Percentiles rank a stretch among this genome's conserved stretches.
phyloP scores from a whole-genome alignment of 2,888 invertebrate species.

The Trichopria drosophilae region DNA sequence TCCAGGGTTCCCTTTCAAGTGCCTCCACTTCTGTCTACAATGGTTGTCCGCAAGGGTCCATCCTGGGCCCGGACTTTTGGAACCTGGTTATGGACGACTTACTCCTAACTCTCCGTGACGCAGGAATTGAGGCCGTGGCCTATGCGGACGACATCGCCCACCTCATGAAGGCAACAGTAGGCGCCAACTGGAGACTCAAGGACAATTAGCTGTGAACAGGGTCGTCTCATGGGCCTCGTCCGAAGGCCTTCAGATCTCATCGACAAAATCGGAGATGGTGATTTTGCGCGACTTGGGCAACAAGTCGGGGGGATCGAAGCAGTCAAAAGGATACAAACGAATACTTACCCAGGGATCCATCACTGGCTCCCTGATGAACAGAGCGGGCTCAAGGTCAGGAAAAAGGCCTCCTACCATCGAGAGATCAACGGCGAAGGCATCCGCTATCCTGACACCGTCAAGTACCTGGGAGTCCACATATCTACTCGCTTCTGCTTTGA shows the following conservation, averaged over 20 bases:
- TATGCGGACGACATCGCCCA: not conserved
- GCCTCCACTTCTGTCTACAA: not conserved
- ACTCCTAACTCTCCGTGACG: not conserved
- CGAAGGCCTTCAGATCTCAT: constrained; percentile 18
- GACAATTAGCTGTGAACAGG: not conserved
- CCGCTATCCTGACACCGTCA: too few species aligned
- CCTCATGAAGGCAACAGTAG: not conserved
- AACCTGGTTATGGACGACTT: too few species aligned
- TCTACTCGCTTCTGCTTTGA: too few species aligned
- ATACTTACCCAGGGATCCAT: too few species aligned
- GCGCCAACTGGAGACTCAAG: constrained; percentile 5
- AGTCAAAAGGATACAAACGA: too few species aligned
- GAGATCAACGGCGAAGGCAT: too few species aligned
- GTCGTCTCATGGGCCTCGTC: not conserved
- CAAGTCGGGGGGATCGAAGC: too few species aligned
- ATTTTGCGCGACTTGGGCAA: constrained; percentile 6
- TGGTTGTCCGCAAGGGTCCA: constrained; percentile 2
- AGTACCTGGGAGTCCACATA: too few species aligned
- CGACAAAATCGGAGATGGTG: constrained; percentile 17
- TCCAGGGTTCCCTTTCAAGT: too few species aligned
- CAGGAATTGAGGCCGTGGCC: not conserved
- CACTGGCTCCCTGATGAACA: too few species aligned
- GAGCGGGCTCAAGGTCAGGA: too few species aligned
- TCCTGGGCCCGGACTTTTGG: not conserved
- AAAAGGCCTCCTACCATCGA: too few species aligned